Evolutionary conservation across 1,140 invertebrate genomes (phyloP).

Genomic region (Solenopsis invicta): DNA sequence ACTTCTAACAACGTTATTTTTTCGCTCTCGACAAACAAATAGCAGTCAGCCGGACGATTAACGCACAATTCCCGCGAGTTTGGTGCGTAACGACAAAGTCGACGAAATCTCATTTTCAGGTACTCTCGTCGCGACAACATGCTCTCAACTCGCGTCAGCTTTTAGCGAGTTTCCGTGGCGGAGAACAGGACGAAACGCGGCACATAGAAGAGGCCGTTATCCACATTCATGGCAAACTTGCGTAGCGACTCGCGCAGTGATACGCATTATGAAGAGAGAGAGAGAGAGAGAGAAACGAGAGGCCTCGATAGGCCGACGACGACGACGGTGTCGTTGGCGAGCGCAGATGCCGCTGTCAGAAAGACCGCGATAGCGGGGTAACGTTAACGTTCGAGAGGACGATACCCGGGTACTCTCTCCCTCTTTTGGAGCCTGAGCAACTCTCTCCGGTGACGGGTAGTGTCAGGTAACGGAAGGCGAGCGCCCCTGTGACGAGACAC

Average conservation of each 20-base stretch:
- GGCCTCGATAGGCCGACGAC: slow-evolving; percentile 28
- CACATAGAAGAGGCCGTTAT: slow-evolving; percentile 20
- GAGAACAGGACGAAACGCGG: not conserved
- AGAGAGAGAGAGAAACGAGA: slow-evolving; percentile 22
- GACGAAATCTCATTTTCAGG: slow-evolving; percentile 40
- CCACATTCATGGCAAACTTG: slow-evolving; percentile 36
- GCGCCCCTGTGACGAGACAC: slow-evolving; percentile 37
- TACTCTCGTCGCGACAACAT: slow-evolving; percentile 46
- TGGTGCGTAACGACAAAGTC: slow-evolving; percentile 11
- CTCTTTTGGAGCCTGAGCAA: not conserved
- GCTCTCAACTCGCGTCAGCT: slow-evolving; percentile 39
- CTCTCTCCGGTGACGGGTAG: slow-evolving; percentile 13
- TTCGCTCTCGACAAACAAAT: not conserved
- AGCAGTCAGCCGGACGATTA: slow-evolving; percentile 7
- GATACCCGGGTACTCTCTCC: not conserved
- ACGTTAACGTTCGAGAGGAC: slow-evolving; percentile 47
- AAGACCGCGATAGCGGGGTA: slow-evolving; percentile 38
- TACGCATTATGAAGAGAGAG: slow-evolving; percentile 22
- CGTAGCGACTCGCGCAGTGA: not conserved
- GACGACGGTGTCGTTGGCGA: slow-evolving; percentile 27
- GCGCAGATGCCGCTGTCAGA: slow-evolving; percentile 41
- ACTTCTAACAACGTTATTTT: not conserved
- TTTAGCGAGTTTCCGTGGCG: slow-evolving; percentile 42
- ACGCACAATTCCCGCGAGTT: slow-evolving; percentile 23
- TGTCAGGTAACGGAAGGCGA: slow-evolving; percentile 63